A percentile compares a stretch with the other conserved stretches of the same genome.
These are phyloP conservation scores for Atherinomorus stipes DNA, from an alignment of 2,113 vertebrate genomes.

Conservation along the genomic window DNA sequence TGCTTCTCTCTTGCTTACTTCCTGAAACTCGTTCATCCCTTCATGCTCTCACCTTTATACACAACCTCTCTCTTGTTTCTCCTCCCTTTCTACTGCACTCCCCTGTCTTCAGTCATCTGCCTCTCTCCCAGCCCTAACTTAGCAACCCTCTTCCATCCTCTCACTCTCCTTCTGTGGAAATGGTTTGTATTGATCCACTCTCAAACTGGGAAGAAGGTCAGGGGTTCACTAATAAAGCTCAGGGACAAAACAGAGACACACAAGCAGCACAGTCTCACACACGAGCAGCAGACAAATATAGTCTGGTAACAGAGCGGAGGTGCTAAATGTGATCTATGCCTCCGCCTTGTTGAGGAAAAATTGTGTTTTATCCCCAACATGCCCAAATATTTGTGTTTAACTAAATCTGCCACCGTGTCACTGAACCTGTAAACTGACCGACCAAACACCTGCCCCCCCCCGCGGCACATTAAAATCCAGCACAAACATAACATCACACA, in stretches of 20 bases:
- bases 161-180: constrained; percentile 60
- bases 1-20: constrained; percentile 26
- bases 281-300: constrained; percentile 36
- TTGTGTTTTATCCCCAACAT: constrained; percentile 13
- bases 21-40: constrained; percentile 18
- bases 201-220: constrained; percentile 70
- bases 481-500: constrained; percentile 51
- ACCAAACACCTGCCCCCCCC: constrained; percentile 41
- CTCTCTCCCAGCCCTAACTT: constrained; percentile 8
- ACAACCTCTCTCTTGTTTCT: background rate
- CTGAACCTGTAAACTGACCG: constrained; percentile 28
- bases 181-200: constrained; percentile 70
- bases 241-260: constrained; percentile 65
- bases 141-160: constrained; percentile 11
- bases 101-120: constrained; percentile 53
- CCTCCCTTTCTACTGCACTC: background rate
- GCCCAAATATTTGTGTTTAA: constrained; percentile 42
- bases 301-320: constrained; percentile 7
- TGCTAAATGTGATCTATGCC: constrained; percentile 21
- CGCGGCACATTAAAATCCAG: constrained; percentile 47
- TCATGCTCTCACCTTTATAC: constrained; percentile 31
- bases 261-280: constrained; percentile 16
- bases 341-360: background rate
- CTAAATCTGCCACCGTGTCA: constrained; percentile 23
- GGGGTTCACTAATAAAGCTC: constrained; percentile 75